A percentile compares a stretch with the other conserved stretches of the same genome.
phyloP scores from a whole-genome alignment of 35 echinoderm and acorn worm genomes.

The Heliocidaris tuberculata region DNA sequence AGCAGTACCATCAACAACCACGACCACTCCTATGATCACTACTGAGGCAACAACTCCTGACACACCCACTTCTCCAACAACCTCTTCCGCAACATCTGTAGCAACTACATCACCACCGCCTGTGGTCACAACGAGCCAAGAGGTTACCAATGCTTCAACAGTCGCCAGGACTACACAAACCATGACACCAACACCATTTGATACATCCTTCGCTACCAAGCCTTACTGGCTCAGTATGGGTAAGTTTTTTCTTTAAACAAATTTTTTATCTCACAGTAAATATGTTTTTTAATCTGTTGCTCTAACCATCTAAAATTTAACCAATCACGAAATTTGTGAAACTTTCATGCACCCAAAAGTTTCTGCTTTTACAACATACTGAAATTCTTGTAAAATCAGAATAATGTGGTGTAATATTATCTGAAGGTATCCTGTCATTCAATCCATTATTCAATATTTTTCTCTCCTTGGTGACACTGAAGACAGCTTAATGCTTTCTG shows the following conservation, averaged over 20 bases:
- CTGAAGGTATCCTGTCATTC: background rate
- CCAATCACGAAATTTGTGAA: background rate
- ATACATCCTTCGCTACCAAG: slow-evolving; percentile 33
- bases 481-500: too few species aligned
- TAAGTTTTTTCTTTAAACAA: background rate
- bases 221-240: slow-evolving; percentile 35
- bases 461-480: too few species aligned
- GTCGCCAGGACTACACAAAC: background rate
- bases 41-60: background rate
- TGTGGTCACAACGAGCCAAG: background rate
- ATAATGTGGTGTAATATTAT: background rate
- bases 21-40: background rate
- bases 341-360: background rate
- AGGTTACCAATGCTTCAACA: background rate
- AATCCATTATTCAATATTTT: too few species aligned
- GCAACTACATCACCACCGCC: background rate
- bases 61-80: background rate
- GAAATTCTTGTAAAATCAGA: background rate
- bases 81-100: background rate
- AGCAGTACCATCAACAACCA: background rate
- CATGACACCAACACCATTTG: slow-evolving; percentile 15
- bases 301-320: background rate
- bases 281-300: background rate
- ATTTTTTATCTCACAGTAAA: background rate
- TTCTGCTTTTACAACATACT: background rate